phyloP scores from a whole-genome alignment of 2,113 vertebrate species.

The Cheirogaleus medius region DNA sequence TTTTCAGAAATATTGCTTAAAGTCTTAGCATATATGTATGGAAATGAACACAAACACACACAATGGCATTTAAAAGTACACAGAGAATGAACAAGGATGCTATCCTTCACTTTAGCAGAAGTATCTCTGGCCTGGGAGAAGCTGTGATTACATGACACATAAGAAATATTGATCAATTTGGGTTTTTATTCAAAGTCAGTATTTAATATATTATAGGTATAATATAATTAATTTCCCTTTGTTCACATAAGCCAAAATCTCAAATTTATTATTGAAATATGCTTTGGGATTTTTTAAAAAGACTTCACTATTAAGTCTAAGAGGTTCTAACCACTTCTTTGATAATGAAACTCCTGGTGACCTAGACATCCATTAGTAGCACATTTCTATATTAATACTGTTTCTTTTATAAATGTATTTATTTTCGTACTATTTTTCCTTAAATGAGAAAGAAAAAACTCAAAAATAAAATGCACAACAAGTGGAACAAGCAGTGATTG shows the following conservation, averaged over 20 bases:
- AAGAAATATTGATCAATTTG: slow-evolving; percentile 38
- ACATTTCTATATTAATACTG: slow-evolving; percentile 54
- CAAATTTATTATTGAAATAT: not conserved
- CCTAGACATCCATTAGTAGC: not conserved
- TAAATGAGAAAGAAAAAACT: not conserved
- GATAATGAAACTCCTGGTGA: not conserved
- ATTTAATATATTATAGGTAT: not conserved
- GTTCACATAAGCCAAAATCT: slow-evolving; percentile 7
- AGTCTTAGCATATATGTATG: not conserved
- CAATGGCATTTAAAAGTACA: not conserved
- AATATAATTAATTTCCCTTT: not conserved
- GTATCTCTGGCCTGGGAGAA: not conserved
- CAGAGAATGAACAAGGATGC: not conserved
- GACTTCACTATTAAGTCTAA: not conserved
- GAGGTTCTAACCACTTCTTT: not conserved
- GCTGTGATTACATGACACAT: not conserved
- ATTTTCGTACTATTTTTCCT: slow-evolving; percentile 32
- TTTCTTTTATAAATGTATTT: slow-evolving; percentile 57
- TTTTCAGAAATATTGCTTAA: not conserved
- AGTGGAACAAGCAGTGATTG: slow-evolving; percentile 75
- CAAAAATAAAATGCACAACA: slow-evolving; percentile 59
- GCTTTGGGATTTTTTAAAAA: not conserved
- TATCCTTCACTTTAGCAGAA: not conserved
- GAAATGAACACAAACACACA: not conserved
- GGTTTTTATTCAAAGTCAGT: slow-evolving; percentile 53